Evolutionary conservation across 2,113 vertebrate species (phyloP), one percentile per base, ranked within the genome.

Genomic region (Craseonycteris thonglongyai): DNA sequence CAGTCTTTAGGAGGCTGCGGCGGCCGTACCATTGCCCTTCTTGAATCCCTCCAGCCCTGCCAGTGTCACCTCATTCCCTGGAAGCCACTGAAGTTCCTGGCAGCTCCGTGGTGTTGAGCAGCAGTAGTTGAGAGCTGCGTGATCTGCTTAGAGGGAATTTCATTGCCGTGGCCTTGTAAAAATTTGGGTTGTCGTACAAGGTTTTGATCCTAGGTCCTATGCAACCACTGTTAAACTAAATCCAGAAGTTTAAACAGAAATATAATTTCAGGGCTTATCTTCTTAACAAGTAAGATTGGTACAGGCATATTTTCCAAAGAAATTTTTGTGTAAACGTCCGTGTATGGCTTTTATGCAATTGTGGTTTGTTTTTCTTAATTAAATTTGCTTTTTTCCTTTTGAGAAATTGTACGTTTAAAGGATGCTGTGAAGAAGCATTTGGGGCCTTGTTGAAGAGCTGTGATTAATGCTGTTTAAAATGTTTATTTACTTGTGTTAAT

Each of bases 251-350:
- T 97, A 97, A 93, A 90, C 86, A 95, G 68, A 83, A 92, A 93
- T 94, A 95, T 94, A 96, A 94, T 90, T 95, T 96, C 93, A 97
- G 90, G 95, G 90, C 71, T 91, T 96, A 74, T 49, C 83, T 78
- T 79, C 68, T 94, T 85, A 63, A 96, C 95, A 96, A 96, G 74
- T 97, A 97, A 96, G 96, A 97, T 98, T 91, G 96, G 94, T 88
- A 68, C 65, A 91, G 65, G 91, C 80, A 54, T 86, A 88, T 94
- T 98, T 98, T 94, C 61, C 93, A 95, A 80, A 95, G 66, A 94
- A 95, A 56, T 93, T 74, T 87, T 95, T 96, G 78, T 74, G 42
- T 90, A 96, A 96, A 65, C 51, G 82, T 84, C 76, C 94, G 72
- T 76, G 86, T 93, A 66, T 59, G 90, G n/a, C 40, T 95, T 95